These are phyloP conservation scores for Eurytoma adleriae DNA, from an alignment of 2,888 invertebrate species.

Conservation along the genomic window DNA sequence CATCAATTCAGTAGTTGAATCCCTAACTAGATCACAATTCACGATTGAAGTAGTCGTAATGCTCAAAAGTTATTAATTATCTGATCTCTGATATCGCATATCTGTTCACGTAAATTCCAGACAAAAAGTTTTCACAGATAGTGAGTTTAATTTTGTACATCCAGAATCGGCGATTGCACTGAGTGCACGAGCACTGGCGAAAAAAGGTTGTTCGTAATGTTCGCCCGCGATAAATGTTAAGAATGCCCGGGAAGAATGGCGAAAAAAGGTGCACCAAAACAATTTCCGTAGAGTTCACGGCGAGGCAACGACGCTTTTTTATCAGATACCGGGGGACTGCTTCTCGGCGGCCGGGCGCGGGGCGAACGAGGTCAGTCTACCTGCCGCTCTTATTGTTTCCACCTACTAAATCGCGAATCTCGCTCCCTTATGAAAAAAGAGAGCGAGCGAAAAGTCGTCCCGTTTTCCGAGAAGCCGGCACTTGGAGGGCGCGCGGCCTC, in stretches of 20 bases:
- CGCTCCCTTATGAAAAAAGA: background rate
- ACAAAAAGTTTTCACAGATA: no score
- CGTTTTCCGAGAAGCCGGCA: conserved; percentile 66
- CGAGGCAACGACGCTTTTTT: background rate
- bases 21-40: conserved; percentile 2
- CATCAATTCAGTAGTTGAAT: background rate
- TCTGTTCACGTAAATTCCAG: background rate
- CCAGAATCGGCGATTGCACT: background rate
- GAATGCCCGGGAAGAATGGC: no score
- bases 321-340: conserved; percentile 1
- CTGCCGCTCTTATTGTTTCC: conserved; percentile 24
- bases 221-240: no score
- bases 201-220: background rate
- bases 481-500: no score
- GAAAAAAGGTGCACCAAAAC: no score
- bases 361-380: conserved; percentile 35
- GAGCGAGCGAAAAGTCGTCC: conserved; percentile 32
- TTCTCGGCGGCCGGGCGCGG: background rate
- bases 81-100: conserved; percentile 10
- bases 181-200: background rate
- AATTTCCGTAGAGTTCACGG: background rate
- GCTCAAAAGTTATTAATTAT: conserved; percentile 25
- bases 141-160: background rate
- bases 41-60: conserved; percentile 7
- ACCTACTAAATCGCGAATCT: conserved; percentile 26